A percentile compares a stretch with the other conserved stretches of the same genome.
These are phyloP conservation scores for Choreutis nemorana DNA, from an alignment of 2,888 invertebrate genomes.

Conservation along the genomic window DNA sequence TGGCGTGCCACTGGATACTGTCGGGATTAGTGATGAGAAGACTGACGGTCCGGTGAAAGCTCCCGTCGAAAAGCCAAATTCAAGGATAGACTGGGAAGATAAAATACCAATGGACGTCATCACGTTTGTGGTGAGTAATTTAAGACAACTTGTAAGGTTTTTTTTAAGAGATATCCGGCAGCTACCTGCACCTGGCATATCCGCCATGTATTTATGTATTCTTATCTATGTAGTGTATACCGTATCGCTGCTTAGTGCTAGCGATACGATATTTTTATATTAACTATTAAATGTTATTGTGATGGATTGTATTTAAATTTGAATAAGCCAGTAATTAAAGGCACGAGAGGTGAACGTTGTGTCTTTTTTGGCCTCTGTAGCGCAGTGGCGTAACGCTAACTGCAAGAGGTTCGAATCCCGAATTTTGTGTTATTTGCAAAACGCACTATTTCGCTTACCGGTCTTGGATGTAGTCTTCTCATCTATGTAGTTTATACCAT, in stretches of 20 bases:
- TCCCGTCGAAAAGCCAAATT: conserved; percentile 2
- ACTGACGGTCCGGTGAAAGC: background rate
- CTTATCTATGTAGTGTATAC: no score
- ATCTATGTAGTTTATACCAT: no score
- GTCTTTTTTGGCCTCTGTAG: no score
- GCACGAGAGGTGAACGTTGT: background rate
- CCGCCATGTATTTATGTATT: background rate
- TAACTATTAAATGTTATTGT: background rate
- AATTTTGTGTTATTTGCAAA: no score
- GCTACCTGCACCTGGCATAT: conserved; percentile 3
- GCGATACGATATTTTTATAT: background rate
- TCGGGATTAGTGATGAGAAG: background rate
- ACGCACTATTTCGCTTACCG: no score
- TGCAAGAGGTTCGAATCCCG: no score
- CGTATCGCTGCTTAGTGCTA: no score
- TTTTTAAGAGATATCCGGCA: conserved; percentile 2
- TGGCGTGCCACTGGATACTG: background rate
- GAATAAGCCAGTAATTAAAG: no score
- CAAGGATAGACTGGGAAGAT: conserved; percentile 26
- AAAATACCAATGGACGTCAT: conserved; percentile 32
- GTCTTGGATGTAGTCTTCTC: no score
- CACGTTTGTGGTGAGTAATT: conserved; percentile 21
- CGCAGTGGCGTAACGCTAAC: no score
- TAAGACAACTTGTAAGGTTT: background rate
- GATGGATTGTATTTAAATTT: no score